Percentiles rank a stretch among this genome's conserved stretches.
These are phyloP conservation scores for Nesospiza acunhae DNA, from an alignment of 2,113 vertebrate genomes.

Conservation along the genomic window DNA sequence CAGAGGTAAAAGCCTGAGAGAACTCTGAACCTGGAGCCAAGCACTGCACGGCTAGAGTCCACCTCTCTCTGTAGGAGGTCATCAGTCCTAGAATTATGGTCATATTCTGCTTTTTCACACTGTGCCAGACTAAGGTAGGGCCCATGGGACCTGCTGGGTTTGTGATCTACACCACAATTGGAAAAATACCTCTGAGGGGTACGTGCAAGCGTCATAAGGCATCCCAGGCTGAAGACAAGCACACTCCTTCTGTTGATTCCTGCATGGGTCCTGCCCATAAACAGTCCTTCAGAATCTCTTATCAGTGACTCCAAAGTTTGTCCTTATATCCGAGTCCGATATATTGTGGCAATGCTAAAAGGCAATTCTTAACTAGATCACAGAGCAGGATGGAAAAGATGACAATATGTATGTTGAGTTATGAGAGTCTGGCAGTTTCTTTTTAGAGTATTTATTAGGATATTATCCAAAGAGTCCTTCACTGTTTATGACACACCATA, in stretches of 20 bases:
- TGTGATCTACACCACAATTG: not conserved
- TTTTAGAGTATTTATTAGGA: conserved; percentile 36
- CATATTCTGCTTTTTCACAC: not conserved
- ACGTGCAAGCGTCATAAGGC: not conserved
- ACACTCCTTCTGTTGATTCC: not conserved
- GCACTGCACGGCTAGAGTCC: not conserved
- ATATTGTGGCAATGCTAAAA: not conserved
- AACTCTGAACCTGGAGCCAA: not conserved
- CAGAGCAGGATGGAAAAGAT: not conserved
- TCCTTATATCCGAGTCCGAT: not conserved
- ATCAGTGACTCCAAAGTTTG: not conserved
- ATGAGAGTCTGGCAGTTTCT: not conserved
- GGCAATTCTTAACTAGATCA: not conserved
- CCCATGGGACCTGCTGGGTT: not conserved
- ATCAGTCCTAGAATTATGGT: not conserved
- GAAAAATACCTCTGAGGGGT: not conserved
- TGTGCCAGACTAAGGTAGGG: not conserved
- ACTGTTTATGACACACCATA: conserved; percentile 34
- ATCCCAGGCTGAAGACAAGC: not conserved
- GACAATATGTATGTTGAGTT: not conserved
- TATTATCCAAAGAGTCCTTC: conserved; percentile 45
- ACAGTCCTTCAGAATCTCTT: not conserved
- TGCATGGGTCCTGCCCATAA: not conserved
- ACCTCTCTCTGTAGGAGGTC: not conserved
- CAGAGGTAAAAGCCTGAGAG: not conserved